Evolutionary conservation across 2,797 vertebrate genomes (phyloP), one percentile per base, ranked within the genome.

Genomic region (Eulemur coronatus): DNA sequence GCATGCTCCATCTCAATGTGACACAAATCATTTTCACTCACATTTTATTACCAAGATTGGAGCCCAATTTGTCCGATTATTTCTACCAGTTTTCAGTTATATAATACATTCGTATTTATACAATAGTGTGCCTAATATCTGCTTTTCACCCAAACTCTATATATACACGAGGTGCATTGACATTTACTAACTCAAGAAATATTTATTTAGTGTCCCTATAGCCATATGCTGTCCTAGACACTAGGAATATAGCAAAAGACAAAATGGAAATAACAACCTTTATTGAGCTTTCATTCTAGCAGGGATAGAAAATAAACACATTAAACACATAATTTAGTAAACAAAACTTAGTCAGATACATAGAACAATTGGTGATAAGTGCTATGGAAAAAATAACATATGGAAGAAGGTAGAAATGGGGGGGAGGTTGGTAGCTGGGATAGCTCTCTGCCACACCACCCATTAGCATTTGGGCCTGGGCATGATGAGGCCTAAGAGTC

Each of bases 101-200:
- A 65, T 9, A 38, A 86, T 81, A 22, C 1, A 2, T 26, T 48
- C 43, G 48, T 55, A n/a, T 76, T 92, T 76, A 28, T 57, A 79
- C 5, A 41, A 72, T 24, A n/a, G 0, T 33, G 3, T 90, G 17
- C 6, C 43, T 80, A 20, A 14, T 33, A 11, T 12, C 7, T 69
- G 18, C n/a, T 65, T 87, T 91, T 89, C 28, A 57, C 14, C 46
- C 28, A 78, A 79, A 80, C n/a, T 85, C 70, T 81, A 72, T 73
- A 63, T 70, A 82, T 38, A 15, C 52, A 78, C 7, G 59, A n/a
- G 4, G 1, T 65, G 3, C 4, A 8, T 15, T 75, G 14, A 92
- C 30, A 73, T 50, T 78, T 50, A 57, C 41, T 50, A 59, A 33
- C 30, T 80, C 48, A 67, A 95, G 13, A 87, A 35, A 61, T 63